Base-by-base conservation (phyloP, 2,797 vertebrate genomes). In the Hybognathus amarus region DNA sequence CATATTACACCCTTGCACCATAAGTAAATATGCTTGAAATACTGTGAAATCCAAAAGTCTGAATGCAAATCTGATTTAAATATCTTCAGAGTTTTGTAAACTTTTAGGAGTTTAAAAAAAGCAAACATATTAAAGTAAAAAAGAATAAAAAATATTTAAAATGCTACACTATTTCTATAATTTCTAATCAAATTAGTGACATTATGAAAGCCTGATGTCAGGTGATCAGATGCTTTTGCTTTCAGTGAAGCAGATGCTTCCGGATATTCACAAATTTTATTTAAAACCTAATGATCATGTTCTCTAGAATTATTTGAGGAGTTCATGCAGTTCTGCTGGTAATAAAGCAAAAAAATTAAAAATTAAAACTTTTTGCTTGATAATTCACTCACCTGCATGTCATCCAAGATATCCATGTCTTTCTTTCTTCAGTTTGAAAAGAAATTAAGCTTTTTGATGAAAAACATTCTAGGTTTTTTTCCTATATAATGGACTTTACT, bases 21-120 rank as follows among this genome's bases (percentile, higher is more conserved):
- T n/a, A 24, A 66, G 30, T 2, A 33, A 66, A 52, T 67, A 52
- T 79, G 5, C 13, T n/a, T 79, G 3, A 20, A 27, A 54, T 79
- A 27, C n/a, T 13, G 50, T 59, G 3, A 17, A 20, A 22, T 69
- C 4, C 64, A 80, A 45, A 70, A 79, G n/a, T 64, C 76, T 78
- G 3, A 1, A 47, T 17, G 45, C 45, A 52, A 36, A 36, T 54
- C 42, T 0, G 2, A 45, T 40, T 40, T 20, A 38, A 38, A 20
- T 12, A 56, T 56, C 24, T 45, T 70, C n/a, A 18, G 40, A 7
- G 40, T 45, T 30, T 63, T 63, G 7, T 27, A 15, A 24, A 8
- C 11, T n/a, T 42, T 69, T 42, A 24, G 38, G 22, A n/a, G 67
- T 27, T 2, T 1, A 27, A 61, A 27, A 27, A 27, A 24, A 24